A percentile compares a stretch with the other conserved stretches of the same genome.
Evolutionary conservation across 1,140 invertebrate genomes (phyloP).

Genomic region (Megalopta genalis): DNA sequence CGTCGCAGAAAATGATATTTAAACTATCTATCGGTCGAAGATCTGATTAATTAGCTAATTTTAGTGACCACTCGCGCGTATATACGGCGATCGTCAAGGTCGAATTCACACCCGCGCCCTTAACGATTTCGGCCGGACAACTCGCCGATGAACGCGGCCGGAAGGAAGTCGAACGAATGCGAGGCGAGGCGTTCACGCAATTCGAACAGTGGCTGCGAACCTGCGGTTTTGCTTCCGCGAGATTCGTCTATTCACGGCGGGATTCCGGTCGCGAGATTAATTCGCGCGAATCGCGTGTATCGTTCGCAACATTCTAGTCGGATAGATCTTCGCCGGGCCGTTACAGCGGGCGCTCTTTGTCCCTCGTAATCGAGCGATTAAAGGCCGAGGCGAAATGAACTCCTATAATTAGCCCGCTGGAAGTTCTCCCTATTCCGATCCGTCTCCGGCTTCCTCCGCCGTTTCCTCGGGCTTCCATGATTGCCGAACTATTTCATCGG

Average conservation of each 20-base stretch:
- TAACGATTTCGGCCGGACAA: too few relatives aligned
- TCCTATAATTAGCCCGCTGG: slow-evolving; percentile 19
- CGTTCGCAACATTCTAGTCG: slow-evolving; percentile 11
- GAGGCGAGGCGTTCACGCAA: too few relatives aligned
- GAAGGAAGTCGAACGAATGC: neutral
- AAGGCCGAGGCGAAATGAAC: neutral
- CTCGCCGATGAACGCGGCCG: too few relatives aligned
- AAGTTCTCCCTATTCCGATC: neutral
- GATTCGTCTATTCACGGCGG: neutral
- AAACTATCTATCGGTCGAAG: too few relatives aligned
- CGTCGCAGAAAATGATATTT: too few relatives aligned
- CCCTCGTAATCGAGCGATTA: slow-evolving; percentile 8
- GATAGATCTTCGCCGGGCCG: neutral
- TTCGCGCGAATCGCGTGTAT: neutral
- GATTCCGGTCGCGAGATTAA: neutral
- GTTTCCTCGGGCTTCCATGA: neutral
- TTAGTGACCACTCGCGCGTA: too few relatives aligned
- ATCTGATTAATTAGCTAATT: too few relatives aligned
- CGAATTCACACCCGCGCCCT: too few relatives aligned
- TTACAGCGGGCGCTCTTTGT: neutral
- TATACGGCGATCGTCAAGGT: too few relatives aligned
- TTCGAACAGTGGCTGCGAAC: neutral
- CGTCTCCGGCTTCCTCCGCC: neutral
- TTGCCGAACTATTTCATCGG: slow-evolving; percentile 16
- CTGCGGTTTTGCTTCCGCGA: neutral